These are phyloP conservation scores for Apocheima hispidaria DNA, from an alignment of 2,888 invertebrate species.

Conservation along the genomic window DNA sequence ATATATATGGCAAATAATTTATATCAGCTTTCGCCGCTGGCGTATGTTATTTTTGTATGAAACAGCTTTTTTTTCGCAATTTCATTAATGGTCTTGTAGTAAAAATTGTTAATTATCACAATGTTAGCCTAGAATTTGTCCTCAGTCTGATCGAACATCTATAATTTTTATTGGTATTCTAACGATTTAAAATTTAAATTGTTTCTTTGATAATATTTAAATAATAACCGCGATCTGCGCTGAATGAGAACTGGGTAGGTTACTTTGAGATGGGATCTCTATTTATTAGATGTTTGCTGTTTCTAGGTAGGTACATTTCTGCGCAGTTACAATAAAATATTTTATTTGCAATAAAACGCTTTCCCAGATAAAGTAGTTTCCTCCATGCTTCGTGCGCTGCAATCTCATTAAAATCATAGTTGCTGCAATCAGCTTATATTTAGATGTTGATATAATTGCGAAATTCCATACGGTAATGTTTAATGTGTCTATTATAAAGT, in stretches of 20 bases:
- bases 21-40: no score
- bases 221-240: not conserved
- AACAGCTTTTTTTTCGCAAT: no score
- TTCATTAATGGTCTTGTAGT: no score
- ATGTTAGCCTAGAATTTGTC: no score
- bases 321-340: constrained; percentile 4
- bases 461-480: no score
- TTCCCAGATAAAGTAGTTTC: not conserved
- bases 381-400: not conserved
- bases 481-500: no score
- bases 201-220: not conserved
- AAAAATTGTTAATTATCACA: no score
- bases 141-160: no score
- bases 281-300: not conserved
- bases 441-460: not conserved
- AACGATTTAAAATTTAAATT: not conserved
- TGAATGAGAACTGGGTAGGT: not conserved
- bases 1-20: no score
- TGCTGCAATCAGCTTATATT: not conserved
- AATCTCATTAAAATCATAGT: not conserved
- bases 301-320: constrained; percentile 1
- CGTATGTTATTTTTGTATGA: no score
- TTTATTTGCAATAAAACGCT: constrained; percentile 12
- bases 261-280: not conserved
- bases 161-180: not conserved